Evolutionary conservation across 2,113 vertebrate species (phyloP).

Genomic region (Oryzias woworae): DNA sequence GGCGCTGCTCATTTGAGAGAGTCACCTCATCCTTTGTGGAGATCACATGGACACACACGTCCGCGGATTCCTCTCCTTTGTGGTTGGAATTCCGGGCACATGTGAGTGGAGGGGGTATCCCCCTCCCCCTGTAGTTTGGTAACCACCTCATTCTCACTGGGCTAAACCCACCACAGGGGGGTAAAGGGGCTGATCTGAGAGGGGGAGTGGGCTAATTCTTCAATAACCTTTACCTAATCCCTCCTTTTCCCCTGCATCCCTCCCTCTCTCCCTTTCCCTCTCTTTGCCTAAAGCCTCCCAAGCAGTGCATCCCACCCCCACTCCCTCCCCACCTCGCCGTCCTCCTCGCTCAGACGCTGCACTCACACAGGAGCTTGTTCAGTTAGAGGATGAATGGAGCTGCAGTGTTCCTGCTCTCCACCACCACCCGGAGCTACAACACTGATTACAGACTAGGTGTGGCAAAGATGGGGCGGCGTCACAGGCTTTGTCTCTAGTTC

Average conservation of each 20-base stretch:
- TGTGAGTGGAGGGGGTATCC: constrained; percentile 49
- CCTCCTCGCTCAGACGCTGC: constrained; percentile 42
- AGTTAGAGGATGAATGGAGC: constrained; percentile 72
- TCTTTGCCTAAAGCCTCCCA: constrained; percentile 73
- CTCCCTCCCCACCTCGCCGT: constrained; percentile 21
- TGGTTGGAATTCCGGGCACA: constrained; percentile 67
- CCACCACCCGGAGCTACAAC: constrained; percentile 59
- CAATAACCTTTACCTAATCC: constrained; percentile 80
- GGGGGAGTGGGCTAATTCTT: constrained; percentile 72
- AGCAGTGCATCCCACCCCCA: constrained; percentile 74
- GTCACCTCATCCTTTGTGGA: constrained; percentile 45
- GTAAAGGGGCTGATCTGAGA: background rate
- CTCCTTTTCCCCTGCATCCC: constrained; percentile 48
- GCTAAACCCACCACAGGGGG: constrained; percentile 27
- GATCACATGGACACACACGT: constrained; percentile 28
- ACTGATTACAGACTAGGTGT: constrained; percentile 79
- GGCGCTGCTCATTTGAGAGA: constrained; percentile 57
- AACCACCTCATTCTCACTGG: constrained; percentile 58
- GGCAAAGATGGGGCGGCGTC: constrained; percentile 75
- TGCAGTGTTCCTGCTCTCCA: constrained; percentile 47
- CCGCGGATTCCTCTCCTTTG: constrained; percentile 54
- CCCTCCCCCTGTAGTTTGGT: constrained; percentile 41
- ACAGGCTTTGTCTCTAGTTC: constrained; percentile 75
- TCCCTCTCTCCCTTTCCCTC: constrained; percentile 34
- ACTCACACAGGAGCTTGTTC: constrained; percentile 67